Conservation (phyloP, 2,113 vertebrate species). For the Coptodon bakossiorum region DNA sequence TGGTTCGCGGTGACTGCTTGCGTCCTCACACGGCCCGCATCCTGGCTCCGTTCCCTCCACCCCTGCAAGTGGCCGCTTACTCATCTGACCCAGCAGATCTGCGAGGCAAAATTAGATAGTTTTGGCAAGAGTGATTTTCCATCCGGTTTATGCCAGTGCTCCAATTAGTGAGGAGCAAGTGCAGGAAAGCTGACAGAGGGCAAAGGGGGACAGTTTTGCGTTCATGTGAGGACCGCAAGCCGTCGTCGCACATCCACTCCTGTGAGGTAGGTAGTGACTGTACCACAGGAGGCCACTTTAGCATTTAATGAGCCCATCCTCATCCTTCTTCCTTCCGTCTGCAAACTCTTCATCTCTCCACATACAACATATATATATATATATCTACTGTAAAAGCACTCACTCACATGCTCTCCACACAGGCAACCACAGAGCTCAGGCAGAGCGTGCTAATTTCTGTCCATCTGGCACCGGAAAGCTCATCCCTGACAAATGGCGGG, state of each 20-base stretch:
- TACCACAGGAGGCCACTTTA: slow-evolving; percentile 58
- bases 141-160: slow-evolving; percentile 3
- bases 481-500: slow-evolving; percentile 24
- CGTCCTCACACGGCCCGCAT: slow-evolving; percentile 13
- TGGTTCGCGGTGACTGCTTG: slow-evolving; percentile 46
- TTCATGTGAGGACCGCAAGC: slow-evolving; percentile 43
- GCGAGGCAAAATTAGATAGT: slow-evolving; percentile 19
- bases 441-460: slow-evolving; percentile 32
- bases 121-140: slow-evolving; percentile 16
- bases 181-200: background rate
- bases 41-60: background rate
- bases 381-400: slow-evolving; percentile 43
- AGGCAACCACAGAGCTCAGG: slow-evolving; percentile 34
- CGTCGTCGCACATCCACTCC: slow-evolving; percentile 45
- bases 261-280: slow-evolving; percentile 51
- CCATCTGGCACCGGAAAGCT: slow-evolving; percentile 20
- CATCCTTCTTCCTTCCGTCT: slow-evolving; percentile 33
- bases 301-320: slow-evolving; percentile 64
- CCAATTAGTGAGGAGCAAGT: slow-evolving; percentile 5
- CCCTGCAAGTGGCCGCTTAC: background rate
- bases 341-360: slow-evolving; percentile 35
- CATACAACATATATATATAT: background rate
- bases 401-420: slow-evolving; percentile 41
- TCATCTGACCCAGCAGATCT: slow-evolving; percentile 19
- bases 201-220: slow-evolving; percentile 19